These are phyloP conservation scores for Zeugodacus cucurbitae DNA, from an alignment of 1,140 invertebrate species.

Conservation along the genomic window DNA sequence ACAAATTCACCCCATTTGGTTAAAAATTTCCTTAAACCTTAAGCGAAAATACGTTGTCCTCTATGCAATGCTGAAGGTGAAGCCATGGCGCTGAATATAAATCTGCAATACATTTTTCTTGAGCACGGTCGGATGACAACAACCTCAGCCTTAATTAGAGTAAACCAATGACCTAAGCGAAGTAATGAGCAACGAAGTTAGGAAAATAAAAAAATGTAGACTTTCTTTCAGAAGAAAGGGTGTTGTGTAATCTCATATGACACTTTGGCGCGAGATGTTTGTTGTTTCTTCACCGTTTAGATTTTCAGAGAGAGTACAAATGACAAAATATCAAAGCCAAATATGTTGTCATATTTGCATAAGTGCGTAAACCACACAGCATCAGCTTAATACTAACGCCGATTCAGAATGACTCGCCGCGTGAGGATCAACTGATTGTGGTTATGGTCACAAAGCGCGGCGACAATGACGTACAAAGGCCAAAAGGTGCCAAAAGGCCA, in stretches of 20 bases:
- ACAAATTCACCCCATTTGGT: too few species aligned
- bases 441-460: slow-evolving; percentile 20
- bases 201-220: background rate
- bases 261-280: slow-evolving; percentile 12
- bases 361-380: slow-evolving; percentile 23
- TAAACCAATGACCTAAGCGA: background rate
- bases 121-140: background rate
- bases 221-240: background rate
- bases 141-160: background rate
- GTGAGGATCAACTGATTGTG: slow-evolving; percentile 35
- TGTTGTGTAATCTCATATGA: background rate
- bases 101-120: too few species aligned
- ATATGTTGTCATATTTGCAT: slow-evolving; percentile 8
- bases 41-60: too few species aligned
- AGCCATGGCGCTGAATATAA: too few species aligned
- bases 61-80: too few species aligned
- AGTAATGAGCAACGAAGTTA: background rate
- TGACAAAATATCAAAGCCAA: background rate
- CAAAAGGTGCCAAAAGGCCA: slow-evolving; percentile 26
- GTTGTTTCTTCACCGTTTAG: background rate
- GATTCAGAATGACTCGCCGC: background rate
- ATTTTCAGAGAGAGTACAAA: background rate
- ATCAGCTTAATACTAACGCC: background rate
- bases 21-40: too few species aligned
- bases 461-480: slow-evolving; percentile 19